Evolutionary conservation across 2,888 invertebrate species (phyloP), one percentile per base, ranked within the genome.

Genomic region (Mactromeris polynyma): DNA sequence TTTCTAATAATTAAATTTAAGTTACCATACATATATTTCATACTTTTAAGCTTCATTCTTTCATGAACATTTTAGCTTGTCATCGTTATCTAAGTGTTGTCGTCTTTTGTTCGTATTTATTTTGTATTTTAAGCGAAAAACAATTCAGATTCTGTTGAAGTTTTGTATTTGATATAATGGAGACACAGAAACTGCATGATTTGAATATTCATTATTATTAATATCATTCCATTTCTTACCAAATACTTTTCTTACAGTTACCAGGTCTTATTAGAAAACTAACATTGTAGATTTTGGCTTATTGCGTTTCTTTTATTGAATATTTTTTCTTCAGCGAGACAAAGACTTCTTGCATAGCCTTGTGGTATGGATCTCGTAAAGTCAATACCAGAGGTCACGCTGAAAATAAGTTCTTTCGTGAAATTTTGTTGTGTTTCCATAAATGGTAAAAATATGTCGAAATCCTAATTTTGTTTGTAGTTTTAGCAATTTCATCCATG

Each of bases 391-490:
- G 11, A 46, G 17, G 46, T 17, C 14, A 46, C 17, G 46, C 11
- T 46, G 46, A 46, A 46, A 9, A 3, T 17, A 46, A 46, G 3
- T n/a, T 42, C 21, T 58, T 58, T 58, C n/a, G 26, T 26, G n/a
- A n/a, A 26, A 64, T 6, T 26, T 11, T 64, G 9, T 64, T 64
- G 58, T 64, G n/a, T 26, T 64, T 64, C 58, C 58, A 64, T 64
- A n/a, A 26, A 26, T 64, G 58, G 26, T 64, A 2, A 64, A 64
- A 64, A n/a, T 26, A n/a, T 64, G 26, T 7, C 11, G 58, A 64
- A 64, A 64, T 64, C 58, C 58, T n/a, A 26, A 64, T 26, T 64
- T 64, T 64, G 58, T 64, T 58, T 58, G 58, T 58, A n/a, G 58
- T n/a, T 19, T 42, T 42, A 42, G 42, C 14, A 7, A 21, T 58